A percentile compares a stretch with the other conserved stretches of the same genome.
phyloP scores from a whole-genome alignment of 2,888 invertebrate species.

The Meiosimyza decipiens region DNA sequence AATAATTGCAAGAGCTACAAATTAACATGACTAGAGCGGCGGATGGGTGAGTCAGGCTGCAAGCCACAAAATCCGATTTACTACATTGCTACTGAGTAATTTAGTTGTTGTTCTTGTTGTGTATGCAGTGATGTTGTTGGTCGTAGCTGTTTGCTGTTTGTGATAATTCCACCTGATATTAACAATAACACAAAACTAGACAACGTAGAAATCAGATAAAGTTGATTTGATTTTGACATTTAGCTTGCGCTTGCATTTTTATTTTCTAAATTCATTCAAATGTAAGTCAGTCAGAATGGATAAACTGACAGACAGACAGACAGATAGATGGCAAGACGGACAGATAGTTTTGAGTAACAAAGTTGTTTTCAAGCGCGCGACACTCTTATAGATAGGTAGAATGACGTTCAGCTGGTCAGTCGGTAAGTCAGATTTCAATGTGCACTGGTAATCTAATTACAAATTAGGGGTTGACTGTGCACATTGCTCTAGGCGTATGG shows the following conservation, averaged over 20 bases:
- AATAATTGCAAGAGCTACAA: constrained; percentile 22
- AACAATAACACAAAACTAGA: constrained; percentile 30
- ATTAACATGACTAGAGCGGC: constrained; percentile 17
- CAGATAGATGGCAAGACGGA: constrained; percentile 13
- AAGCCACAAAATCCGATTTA: constrained; percentile 20
- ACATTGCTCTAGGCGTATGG: too few species aligned
- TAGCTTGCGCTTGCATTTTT: constrained; percentile 28
- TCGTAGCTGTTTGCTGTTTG: background rate
- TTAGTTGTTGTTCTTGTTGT: constrained; percentile 18
- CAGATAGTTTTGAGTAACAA: constrained; percentile 3
- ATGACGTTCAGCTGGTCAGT: background rate
- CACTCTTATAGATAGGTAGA: background rate
- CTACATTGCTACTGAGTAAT: constrained; percentile 10
- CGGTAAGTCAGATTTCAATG: background rate
- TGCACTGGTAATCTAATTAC: constrained; percentile 6
- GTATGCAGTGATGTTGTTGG: too few species aligned
- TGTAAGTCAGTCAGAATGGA: constrained; percentile 24
- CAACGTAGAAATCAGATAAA: constrained; percentile 20
- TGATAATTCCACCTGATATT: constrained; percentile 25
- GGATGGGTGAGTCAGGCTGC: background rate
- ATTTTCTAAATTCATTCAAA: constrained; percentile 1
- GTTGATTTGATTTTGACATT: constrained; percentile 26
- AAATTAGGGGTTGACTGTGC: constrained; percentile 2
- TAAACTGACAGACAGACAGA: constrained; percentile 23
- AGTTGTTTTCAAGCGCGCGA: too few species aligned